A percentile compares a stretch with the other conserved stretches of the same genome.
Conservation (phyloP, 2,797 vertebrate genomes). For the Geotrypetes seraphini region DNA sequence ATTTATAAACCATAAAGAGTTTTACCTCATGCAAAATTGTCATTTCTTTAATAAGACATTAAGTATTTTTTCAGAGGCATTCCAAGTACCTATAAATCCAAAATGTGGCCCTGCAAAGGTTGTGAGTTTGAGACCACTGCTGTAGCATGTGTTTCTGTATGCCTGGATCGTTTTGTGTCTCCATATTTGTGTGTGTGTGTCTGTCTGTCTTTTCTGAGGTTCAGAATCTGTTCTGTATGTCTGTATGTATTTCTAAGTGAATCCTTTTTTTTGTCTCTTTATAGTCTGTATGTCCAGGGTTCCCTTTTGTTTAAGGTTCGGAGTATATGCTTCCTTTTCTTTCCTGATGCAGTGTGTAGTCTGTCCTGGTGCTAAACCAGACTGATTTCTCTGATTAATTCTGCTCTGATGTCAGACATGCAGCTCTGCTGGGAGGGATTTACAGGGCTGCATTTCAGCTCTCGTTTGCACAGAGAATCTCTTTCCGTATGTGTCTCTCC, state of each 20-base stretch:
- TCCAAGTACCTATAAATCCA: too few species aligned
- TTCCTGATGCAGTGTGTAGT: background rate
- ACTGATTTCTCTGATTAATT: background rate
- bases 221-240: background rate
- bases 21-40: too few species aligned
- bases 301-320: background rate
- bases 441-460: constrained; percentile 3
- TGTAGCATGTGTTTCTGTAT: background rate
- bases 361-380: background rate
- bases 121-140: too few species aligned
- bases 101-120: too few species aligned
- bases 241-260: background rate
- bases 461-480: background rate
- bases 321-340: background rate
- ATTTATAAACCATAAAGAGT: too few species aligned
- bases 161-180: too few species aligned
- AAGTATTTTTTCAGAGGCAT: too few species aligned
- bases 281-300: too few species aligned
- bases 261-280: background rate
- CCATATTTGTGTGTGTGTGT: too few species aligned
- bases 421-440: constrained; percentile 17
- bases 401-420: constrained; percentile 18
- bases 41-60: too few species aligned
- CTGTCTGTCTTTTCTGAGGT: too few species aligned
- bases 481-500: background rate